A percentile compares a stretch with the other conserved stretches of the same genome.
Evolutionary conservation across 2,113 vertebrate species (phyloP).

Genomic region (Nycticebus coucang): DNA sequence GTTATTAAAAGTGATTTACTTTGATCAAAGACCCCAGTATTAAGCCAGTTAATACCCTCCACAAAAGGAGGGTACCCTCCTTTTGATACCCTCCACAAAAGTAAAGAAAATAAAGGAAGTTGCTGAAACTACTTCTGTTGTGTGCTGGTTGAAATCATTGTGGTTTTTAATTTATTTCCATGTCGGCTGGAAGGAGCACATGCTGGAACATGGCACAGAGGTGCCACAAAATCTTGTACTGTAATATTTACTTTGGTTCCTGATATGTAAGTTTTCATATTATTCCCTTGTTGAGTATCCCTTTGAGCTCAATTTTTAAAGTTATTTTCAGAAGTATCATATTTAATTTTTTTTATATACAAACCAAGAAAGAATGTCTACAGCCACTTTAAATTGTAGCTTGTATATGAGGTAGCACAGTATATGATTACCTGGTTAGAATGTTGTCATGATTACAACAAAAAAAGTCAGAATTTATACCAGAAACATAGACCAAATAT

Average conservation of each 20-base stretch:
- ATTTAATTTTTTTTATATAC: background rate
- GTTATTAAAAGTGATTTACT: background rate
- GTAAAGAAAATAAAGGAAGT: background rate
- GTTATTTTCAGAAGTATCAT: background rate
- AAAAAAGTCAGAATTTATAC: background rate
- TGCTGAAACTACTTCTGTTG: background rate
- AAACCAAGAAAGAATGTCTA: background rate
- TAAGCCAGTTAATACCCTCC: background rate
- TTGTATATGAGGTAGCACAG: no score
- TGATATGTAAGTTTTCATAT: background rate
- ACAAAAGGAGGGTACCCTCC: no score
- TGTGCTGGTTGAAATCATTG: background rate
- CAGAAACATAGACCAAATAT: background rate
- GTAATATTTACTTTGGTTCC: background rate
- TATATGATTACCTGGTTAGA: background rate
- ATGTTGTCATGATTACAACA: background rate
- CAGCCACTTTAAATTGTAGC: background rate
- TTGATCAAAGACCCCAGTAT: background rate
- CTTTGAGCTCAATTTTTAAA: background rate
- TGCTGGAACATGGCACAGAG: background rate
- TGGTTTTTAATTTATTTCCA: background rate
- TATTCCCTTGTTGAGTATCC: background rate
- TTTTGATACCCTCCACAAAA: no score
- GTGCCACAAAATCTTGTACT: background rate
- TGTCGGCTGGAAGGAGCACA: background rate